phyloP scores from a whole-genome alignment of 2,888 invertebrate genomes.

The Pollenia labialis region DNA sequence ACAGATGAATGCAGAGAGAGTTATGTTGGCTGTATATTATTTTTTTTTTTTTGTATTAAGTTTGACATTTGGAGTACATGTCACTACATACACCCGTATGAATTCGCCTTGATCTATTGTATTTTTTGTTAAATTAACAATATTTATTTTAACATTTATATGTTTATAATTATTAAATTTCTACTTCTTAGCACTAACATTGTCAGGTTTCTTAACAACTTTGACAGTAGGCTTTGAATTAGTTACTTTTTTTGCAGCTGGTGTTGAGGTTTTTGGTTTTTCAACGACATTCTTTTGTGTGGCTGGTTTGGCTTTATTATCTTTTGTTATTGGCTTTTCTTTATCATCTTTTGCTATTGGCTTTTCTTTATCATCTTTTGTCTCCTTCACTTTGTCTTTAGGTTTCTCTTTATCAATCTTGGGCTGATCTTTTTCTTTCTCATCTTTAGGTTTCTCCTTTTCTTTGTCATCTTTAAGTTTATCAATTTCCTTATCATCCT shows the following conservation, averaged over 20 bases:
- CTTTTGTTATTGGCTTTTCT: conserved; percentile 39
- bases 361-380: conserved; percentile 30
- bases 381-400: conserved; percentile 4
- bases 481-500: conserved; percentile 19
- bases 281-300: conserved; percentile 23
- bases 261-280: conserved; percentile 21
- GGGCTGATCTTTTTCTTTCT: conserved; percentile 33
- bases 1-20: too few relatives aligned
- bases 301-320: conserved; percentile 17
- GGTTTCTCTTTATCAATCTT: conserved; percentile 1
- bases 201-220: conserved; percentile 34
- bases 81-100: too few relatives aligned
- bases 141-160: background rate
- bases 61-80: too few relatives aligned
- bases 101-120: background rate
- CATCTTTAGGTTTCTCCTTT: conserved; percentile 45
- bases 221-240: conserved; percentile 37
- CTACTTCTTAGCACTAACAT: conserved; percentile 53
- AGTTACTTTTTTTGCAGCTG: conserved; percentile 46
- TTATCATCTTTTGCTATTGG: too few relatives aligned
- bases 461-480: conserved; percentile 42
- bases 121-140: background rate
- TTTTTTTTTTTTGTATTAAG: too few relatives aligned
- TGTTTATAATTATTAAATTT: background rate
- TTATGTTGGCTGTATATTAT: too few relatives aligned